Base-by-base conservation (phyloP, 2,888 invertebrate genomes). In the Penaeus monodon region DNA sequence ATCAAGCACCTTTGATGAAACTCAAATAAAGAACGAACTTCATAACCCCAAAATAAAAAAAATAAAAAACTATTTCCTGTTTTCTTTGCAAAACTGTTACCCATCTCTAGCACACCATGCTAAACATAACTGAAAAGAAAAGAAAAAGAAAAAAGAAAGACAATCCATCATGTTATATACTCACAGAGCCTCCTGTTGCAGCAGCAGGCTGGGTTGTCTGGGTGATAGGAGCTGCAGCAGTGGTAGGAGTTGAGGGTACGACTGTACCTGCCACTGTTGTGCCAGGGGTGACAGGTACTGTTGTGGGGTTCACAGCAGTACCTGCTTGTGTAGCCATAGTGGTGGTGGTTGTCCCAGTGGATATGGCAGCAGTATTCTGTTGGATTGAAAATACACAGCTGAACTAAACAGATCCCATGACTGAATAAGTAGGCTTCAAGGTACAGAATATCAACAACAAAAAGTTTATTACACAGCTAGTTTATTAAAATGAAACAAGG, bases 221-320 rank as follows among this genome's bases (percentile, higher is more conserved):
- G 77, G 79, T 78, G 80, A 90, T 49, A 76, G 89, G 80, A 66
- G 88, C 63, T 66, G 77, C 65, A 81, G 87, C 73, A 49, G 86
- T 84, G 70, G 85, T 79, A 38, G 84, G 70, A 70, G 88, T 85
- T 66, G 81, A 33, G 22, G 81, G 77, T 76, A 87, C 81, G 82
- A 85, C 86, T n/a, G 85, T 73, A 63, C 80, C 81, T 12, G 84
- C 82, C 2, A 84, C 77, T 20, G 87, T 88, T 38, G 85, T 79
- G 63, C 74, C 84, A 66, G 63, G 63, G 89, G 89, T 74, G 86
- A 70, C 79, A 44, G 90, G 80, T 20, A 88, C 82, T 57, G 89
- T 76, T 33, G 89, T 79, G 81, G 88, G 86, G 20, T 89, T 88
- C 38, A 81, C 90, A 63, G 89, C 44, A n/a, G 89, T 73, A 20